Percentiles rank a stretch among this genome's conserved stretches.
These are phyloP conservation scores for Merops nubicus DNA, from an alignment of 2,113 vertebrate genomes.

Conservation along the genomic window DNA sequence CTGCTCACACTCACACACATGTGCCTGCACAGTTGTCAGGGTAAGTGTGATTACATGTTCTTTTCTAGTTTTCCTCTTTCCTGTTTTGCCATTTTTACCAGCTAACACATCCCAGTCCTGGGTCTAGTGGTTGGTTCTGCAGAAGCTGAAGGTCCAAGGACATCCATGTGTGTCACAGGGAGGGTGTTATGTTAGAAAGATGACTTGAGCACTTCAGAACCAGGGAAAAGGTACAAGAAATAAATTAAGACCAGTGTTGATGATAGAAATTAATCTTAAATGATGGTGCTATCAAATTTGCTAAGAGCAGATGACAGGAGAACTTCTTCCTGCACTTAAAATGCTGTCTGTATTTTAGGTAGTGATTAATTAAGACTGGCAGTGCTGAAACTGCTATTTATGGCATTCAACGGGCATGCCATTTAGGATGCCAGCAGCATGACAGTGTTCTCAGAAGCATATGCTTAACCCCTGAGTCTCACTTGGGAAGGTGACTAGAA, in stretches of 20 bases:
- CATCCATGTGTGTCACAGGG: neutral
- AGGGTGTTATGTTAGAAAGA: neutral
- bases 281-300: neutral
- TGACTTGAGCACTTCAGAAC: neutral
- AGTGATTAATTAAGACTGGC: constrained; percentile 49
- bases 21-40: neutral
- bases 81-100: neutral
- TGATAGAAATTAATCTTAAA: constrained; percentile 9
- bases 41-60: neutral
- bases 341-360: constrained; percentile 45
- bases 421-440: neutral
- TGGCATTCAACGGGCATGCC: neutral
- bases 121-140: neutral
- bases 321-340: constrained; percentile 36
- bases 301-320: constrained; percentile 25
- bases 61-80: neutral
- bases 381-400: constrained; percentile 47
- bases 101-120: neutral
- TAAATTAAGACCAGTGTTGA: neutral
- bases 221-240: neutral
- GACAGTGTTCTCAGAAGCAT: neutral
- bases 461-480: constrained; percentile 10
- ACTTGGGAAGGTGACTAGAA: neutral
- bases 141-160: neutral
- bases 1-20: fast-evolving